Conservation (phyloP, 2,113 vertebrate genomes). For the Megaceryle torquata region DNA sequence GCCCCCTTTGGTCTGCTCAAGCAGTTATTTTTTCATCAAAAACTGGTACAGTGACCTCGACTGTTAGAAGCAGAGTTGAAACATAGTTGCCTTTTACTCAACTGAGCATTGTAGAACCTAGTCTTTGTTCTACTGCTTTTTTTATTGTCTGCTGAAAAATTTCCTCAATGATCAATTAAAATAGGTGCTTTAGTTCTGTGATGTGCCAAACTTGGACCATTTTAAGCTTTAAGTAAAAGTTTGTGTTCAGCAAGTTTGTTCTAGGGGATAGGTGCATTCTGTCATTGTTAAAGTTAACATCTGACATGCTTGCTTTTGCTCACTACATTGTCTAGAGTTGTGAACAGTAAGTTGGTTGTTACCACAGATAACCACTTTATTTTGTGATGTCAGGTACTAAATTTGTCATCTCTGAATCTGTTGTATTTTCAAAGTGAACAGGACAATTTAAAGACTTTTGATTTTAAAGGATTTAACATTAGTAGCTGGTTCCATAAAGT, state of each 20-base stretch:
- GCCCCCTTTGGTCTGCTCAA: constrained; percentile 5
- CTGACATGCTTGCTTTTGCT: constrained; percentile 17
- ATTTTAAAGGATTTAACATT: neutral
- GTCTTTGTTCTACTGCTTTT: constrained; percentile 46
- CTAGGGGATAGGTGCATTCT: constrained; percentile 7
- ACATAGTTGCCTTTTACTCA: constrained; percentile 62
- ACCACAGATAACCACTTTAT: neutral
- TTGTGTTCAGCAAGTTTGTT: constrained; percentile 3
- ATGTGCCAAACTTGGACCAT: constrained; percentile 71
- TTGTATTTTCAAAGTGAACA: neutral
- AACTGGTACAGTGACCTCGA: constrained; percentile 35
- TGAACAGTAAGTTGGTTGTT: neutral
- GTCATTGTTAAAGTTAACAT: neutral
- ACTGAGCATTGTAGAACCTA: constrained; percentile 39
- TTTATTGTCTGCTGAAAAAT: constrained; percentile 23
- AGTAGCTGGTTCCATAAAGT: neutral
- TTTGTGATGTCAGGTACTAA: neutral
- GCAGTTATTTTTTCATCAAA: constrained; percentile 17
- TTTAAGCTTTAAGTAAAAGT: constrained; percentile 31
- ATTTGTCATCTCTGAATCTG: neutral
- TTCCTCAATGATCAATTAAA: constrained; percentile 7
- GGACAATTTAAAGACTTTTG: neutral
- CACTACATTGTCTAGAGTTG: neutral
- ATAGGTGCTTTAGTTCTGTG: constrained; percentile 63
- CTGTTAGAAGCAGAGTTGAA: constrained; percentile 54